phyloP scores from a whole-genome alignment of 2,797 vertebrate genomes.

The Paramormyrops hopkinsi region DNA sequence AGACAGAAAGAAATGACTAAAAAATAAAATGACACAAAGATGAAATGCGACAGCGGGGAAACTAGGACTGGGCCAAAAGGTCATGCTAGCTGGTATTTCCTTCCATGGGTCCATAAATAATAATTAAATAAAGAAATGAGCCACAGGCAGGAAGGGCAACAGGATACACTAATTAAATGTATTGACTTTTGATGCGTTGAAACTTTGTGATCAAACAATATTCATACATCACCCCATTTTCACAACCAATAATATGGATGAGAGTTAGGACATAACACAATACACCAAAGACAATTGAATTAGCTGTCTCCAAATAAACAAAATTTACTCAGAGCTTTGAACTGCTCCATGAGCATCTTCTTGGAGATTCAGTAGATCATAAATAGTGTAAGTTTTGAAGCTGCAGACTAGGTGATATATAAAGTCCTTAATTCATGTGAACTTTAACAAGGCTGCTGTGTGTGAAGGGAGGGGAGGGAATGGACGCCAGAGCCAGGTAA shows the following conservation, averaged over 20 bases:
- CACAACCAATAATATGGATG: not conserved
- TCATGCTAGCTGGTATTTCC: not conserved
- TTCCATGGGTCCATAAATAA: not conserved
- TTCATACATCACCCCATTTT: not conserved
- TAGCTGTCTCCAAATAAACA: not conserved
- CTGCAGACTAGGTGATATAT: not conserved
- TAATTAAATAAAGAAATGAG: not conserved
- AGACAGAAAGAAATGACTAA: not conserved
- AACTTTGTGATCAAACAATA: not conserved
- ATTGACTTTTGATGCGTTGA: conserved; percentile 4
- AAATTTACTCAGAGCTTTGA: not conserved
- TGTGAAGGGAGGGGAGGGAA: not conserved
- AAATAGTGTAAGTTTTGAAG: not conserved
- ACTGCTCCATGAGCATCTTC: not conserved
- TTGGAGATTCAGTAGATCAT: not conserved
- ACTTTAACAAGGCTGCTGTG: not conserved
- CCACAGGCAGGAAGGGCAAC: not conserved
- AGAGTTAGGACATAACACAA: not conserved
- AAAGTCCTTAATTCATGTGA: not conserved
- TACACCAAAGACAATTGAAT: conserved; percentile 6
- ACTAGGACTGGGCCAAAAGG: not conserved
- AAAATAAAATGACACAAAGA: not conserved
- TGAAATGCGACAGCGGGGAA: not conserved
- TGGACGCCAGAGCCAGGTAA: not conserved
- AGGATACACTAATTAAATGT: not conserved